Conservation (phyloP, 92 coral and sea anemone genomes). For the Paragorgia papillata region DNA sequence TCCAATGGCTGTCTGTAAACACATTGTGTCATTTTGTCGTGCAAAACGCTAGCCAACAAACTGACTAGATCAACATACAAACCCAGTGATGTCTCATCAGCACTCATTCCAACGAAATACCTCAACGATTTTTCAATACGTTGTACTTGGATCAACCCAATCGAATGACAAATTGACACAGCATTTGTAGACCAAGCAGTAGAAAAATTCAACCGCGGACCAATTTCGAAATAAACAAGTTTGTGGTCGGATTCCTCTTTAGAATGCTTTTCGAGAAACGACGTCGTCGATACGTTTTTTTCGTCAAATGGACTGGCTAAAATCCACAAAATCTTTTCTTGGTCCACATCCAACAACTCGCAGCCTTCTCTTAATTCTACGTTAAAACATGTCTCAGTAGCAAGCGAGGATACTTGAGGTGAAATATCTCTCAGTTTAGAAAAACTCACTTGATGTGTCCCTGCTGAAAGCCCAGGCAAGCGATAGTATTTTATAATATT, state of each 20-base stretch:
- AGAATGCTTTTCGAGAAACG: constrained; percentile 52
- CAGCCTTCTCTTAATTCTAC: constrained; percentile 63
- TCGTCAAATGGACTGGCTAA: constrained; percentile 75
- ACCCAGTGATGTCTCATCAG: constrained; percentile 55
- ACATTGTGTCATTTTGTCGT: constrained; percentile 97
- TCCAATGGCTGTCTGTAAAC: constrained; percentile 74
- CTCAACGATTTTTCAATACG: constrained; percentile 82
- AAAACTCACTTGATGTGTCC: constrained; percentile 69
- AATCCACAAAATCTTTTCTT: constrained; percentile 66
- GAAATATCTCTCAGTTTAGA: constrained; percentile 60
- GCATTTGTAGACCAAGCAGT: constrained; percentile 98
- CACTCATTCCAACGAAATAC: constrained; percentile 66
- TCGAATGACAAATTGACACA: constrained; percentile 84
- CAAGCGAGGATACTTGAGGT: constrained; percentile 57
- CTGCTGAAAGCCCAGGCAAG: constrained; percentile 84
- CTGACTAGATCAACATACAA: background rate
- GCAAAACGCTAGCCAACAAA: constrained; percentile 64
- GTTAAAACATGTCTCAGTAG: constrained; percentile 82
- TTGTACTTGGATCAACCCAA: constrained; percentile 74
- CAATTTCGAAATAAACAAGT: constrained; percentile 71
- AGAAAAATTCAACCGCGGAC: constrained; percentile 95
- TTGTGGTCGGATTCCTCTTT: constrained; percentile 16
- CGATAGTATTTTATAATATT: constrained; percentile 69
- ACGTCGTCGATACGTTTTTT: constrained; percentile 58
- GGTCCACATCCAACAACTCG: constrained; percentile 54